Evolutionary conservation across 1,140 invertebrate genomes (phyloP).

Genomic region (Microplitis demolitor): DNA sequence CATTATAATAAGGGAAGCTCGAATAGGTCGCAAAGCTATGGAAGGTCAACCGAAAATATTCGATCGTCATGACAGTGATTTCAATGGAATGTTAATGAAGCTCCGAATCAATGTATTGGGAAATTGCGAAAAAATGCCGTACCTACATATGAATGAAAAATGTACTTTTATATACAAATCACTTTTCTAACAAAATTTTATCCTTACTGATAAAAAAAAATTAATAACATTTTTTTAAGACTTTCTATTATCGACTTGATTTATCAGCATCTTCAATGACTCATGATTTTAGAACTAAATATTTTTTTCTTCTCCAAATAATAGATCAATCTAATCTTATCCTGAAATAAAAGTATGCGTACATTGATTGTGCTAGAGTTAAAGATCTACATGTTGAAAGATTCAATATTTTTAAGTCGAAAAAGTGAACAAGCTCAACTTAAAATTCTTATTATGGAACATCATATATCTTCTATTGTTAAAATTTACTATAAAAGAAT

Average conservation of each 20-base stretch:
- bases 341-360: too few relatives aligned
- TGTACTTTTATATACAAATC: slow-evolving; percentile 63
- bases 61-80: slow-evolving; percentile 39
- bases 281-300: too few relatives aligned
- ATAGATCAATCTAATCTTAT: too few relatives aligned
- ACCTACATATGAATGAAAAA: slow-evolving; percentile 72
- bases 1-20: slow-evolving; percentile 52
- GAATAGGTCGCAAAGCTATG: slow-evolving; percentile 40
- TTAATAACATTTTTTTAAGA: too few relatives aligned
- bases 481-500: too few relatives aligned
- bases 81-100: slow-evolving; percentile 52
- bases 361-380: too few relatives aligned
- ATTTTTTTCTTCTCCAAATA: too few relatives aligned
- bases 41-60: slow-evolving; percentile 30
- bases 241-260: background rate
- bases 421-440: too few relatives aligned
- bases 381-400: too few relatives aligned
- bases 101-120: slow-evolving; percentile 62
- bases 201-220: background rate
- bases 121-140: slow-evolving; percentile 64
- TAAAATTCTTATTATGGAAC: too few relatives aligned
- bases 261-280: background rate
- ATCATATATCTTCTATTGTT: too few relatives aligned
- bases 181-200: slow-evolving; percentile 24
- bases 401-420: too few relatives aligned